These are phyloP conservation scores for Pseudococcus viburni DNA, from an alignment of 2,888 invertebrate genomes.

Conservation along the genomic window DNA sequence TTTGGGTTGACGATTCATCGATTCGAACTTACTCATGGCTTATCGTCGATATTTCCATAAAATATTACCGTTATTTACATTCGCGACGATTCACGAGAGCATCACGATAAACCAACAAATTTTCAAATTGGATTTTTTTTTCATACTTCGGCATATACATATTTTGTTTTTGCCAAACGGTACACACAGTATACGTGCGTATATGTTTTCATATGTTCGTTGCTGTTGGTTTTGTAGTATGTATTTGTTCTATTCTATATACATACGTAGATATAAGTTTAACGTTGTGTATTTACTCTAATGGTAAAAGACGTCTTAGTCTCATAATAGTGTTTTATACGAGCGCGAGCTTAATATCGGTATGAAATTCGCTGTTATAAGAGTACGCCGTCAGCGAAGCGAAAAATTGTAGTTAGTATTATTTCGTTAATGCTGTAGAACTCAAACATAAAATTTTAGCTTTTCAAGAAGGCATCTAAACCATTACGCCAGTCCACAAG, in stretches of 20 bases:
- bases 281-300: conserved; percentile 44
- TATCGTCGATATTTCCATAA: conserved; percentile 2
- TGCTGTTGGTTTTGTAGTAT: conserved; percentile 7
- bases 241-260: conserved; percentile 33
- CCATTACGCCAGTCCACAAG: conserved; percentile 12
- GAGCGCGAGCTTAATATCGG: conserved; percentile 41
- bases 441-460: conserved; percentile 47
- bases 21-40: neutral
- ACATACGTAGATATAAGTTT: conserved; percentile 30
- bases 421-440: conserved; percentile 47
- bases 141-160: neutral
- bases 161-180: conserved; percentile 19
- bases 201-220: neutral
- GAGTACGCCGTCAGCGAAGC: conserved; percentile 34
- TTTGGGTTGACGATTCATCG: neutral
- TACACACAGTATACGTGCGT: neutral
- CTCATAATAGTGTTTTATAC: conserved; percentile 41
- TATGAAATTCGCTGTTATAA: conserved; percentile 44
- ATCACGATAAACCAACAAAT: conserved; percentile 34
- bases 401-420: conserved; percentile 49
- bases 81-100: neutral
- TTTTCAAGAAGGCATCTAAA: conserved; percentile 47
- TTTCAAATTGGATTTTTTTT: conserved; percentile 22
- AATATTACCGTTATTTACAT: conserved; percentile 8
- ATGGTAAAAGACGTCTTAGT: conserved; percentile 49